Percentiles rank a stretch among this genome's conserved stretches.
phyloP scores from a whole-genome alignment of 2,888 invertebrate genomes.

The Antheraea yamamai region DNA sequence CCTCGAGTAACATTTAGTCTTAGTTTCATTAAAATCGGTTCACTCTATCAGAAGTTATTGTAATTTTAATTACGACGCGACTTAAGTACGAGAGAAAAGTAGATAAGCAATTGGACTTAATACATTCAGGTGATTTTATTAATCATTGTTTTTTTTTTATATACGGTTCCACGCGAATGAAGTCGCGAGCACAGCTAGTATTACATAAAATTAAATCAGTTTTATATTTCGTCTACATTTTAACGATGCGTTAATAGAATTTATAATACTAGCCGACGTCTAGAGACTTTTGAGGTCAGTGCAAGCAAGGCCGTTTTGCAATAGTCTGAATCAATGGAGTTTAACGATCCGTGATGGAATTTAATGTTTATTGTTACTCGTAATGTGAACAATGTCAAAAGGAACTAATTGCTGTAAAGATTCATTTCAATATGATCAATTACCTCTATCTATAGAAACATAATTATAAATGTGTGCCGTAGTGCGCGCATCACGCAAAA shows the following conservation, averaged over 20 bases:
- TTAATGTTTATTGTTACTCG: constrained; percentile 21
- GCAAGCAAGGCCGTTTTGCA: constrained; percentile 33
- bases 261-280: not conserved
- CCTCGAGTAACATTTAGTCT: no score
- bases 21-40: no score
- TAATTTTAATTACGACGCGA: no score
- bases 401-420: constrained; percentile 8
- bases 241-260: constrained; percentile 5
- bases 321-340: constrained; percentile 31
- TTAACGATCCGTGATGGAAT: constrained; percentile 30
- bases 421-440: constrained; percentile 4
- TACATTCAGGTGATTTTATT: no score
- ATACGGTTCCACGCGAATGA: no score
- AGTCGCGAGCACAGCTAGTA: not conserved
- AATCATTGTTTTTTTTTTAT: no score
- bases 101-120: no score
- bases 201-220: not conserved
- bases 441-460: not conserved
- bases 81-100: no score
- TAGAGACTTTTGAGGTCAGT: constrained; percentile 25
- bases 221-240: not conserved
- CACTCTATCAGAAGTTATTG: no score
- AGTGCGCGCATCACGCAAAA: no score
- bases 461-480: no score
- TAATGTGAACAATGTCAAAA: constrained; percentile 19